Percentiles rank a stretch among this genome's conserved stretches.
These are phyloP conservation scores for Caenorhabditis auriculariae DNA, from an alignment of 2,888 invertebrate genomes.

Conservation along the genomic window DNA sequence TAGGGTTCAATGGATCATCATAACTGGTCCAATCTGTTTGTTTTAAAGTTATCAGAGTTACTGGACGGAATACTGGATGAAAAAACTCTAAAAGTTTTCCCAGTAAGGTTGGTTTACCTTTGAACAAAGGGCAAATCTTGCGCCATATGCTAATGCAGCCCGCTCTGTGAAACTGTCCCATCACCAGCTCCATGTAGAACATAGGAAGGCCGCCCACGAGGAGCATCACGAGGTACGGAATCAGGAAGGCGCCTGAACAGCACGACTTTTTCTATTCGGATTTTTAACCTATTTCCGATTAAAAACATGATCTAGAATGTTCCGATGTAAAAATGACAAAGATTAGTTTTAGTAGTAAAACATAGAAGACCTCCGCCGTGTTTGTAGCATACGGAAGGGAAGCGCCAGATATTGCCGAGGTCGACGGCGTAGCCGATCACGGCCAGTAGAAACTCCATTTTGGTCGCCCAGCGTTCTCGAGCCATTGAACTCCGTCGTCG, in stretches of 20 bases:
- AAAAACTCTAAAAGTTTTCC: too few relatives aligned
- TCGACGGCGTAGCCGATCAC: constrained; percentile 61
- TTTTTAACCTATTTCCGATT: too few relatives aligned
- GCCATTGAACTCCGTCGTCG: constrained; percentile 37
- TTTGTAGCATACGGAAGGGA: constrained; percentile 57
- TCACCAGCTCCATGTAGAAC: constrained; percentile 90
- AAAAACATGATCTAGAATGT: not conserved
- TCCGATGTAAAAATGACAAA: not conserved
- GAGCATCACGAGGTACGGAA: constrained; percentile 85
- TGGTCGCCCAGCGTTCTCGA: constrained; percentile 56
- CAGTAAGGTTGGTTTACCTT: too few relatives aligned
- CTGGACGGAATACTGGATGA: too few relatives aligned
- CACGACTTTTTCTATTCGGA: not conserved
- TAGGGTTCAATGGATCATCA: too few relatives aligned
- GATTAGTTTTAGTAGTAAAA: too few relatives aligned
- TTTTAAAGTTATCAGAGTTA: too few relatives aligned
- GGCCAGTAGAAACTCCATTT: constrained; percentile 59
- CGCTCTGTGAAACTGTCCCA: constrained; percentile 88
- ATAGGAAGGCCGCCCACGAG: constrained; percentile 87
- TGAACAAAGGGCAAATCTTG: constrained; percentile 83
- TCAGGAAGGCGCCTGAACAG: constrained; percentile 79
- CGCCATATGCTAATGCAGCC: constrained; percentile 92
- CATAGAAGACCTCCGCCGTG: constrained; percentile 52
- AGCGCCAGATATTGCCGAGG: constrained; percentile 60
- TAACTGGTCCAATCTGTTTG: too few relatives aligned